A percentile compares a stretch with the other conserved stretches of the same genome.
Evolutionary conservation across 2,113 vertebrate species (phyloP).

Genomic region (Thinocorus orbignyianus): DNA sequence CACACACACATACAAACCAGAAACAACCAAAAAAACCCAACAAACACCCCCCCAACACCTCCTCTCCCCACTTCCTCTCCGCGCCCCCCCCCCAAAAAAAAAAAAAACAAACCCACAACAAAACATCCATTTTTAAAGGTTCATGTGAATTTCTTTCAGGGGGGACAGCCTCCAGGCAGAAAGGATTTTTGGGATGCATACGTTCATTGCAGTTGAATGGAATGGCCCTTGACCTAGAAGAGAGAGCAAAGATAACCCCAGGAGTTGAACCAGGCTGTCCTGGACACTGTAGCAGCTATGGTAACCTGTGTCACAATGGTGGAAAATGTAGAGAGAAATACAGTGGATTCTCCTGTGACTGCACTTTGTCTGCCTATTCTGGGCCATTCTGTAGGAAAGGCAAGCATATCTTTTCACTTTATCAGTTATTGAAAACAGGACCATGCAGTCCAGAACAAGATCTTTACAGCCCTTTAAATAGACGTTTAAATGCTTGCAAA

Average conservation of each 20-base stretch:
- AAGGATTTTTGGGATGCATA: constrained; percentile 92
- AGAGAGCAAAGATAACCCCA: constrained; percentile 87
- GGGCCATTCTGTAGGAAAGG: constrained; percentile 91
- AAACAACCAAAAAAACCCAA: too few species aligned
- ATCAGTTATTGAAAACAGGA: neutral
- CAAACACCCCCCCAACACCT: too few species aligned
- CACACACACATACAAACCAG: too few species aligned
- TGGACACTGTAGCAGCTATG: constrained; percentile 93
- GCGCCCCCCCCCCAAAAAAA: too few species aligned
- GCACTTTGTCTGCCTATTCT: constrained; percentile 79
- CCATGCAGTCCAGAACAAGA: neutral
- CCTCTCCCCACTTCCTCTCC: too few species aligned
- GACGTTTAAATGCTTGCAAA: neutral
- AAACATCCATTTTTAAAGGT: too few species aligned
- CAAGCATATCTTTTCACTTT: constrained; percentile 48
- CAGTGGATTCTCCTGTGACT: constrained; percentile 89
- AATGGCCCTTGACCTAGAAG: constrained; percentile 85
- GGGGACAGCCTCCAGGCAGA: constrained; percentile 92
- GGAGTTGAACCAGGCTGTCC: constrained; percentile 89
- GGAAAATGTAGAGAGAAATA: constrained; percentile 85
- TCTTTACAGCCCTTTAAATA: neutral
- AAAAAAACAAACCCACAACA: too few species aligned
- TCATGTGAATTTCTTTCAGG: constrained; percentile 73
- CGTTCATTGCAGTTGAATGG: constrained; percentile 91
- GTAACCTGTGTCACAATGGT: constrained; percentile 85